Evolutionary conservation across 1,140 invertebrate species (phyloP).

Genomic region (Euwallacea similis): DNA sequence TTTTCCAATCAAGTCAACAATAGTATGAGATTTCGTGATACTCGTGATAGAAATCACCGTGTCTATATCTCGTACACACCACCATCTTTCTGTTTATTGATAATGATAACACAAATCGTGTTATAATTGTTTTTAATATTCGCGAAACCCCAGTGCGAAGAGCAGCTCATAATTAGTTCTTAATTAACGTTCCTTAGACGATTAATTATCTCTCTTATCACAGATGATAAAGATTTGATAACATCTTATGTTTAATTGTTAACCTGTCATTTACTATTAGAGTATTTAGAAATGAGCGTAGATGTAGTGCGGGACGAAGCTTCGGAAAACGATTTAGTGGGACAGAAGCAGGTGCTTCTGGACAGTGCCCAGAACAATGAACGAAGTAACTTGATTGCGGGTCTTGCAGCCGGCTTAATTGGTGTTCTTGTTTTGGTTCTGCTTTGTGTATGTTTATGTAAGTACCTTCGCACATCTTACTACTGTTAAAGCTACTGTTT

Average conservation of each 20-base stretch:
- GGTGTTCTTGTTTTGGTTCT: background rate
- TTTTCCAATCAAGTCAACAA: background rate
- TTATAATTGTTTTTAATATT: conserved; percentile 11
- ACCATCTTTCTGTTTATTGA: conserved; percentile 23
- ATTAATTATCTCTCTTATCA: conserved; percentile 13
- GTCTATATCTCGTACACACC: conserved; percentile 3
- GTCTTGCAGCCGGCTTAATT: background rate
- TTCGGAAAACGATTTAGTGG: background rate
- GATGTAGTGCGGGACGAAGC: conserved; percentile 10
- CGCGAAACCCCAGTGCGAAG: background rate
- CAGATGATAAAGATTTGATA: no score
- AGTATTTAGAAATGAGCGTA: conserved; percentile 12
- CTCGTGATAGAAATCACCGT: background rate
- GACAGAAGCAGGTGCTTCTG: background rate
- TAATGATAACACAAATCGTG: conserved; percentile 20
- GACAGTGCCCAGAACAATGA: no score
- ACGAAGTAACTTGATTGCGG: background rate
- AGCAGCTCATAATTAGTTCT: background rate
- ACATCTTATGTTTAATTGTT: background rate
- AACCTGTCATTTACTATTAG: background rate
- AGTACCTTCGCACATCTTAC: background rate
- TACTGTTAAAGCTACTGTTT: no score
- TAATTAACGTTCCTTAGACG: conserved; percentile 1
- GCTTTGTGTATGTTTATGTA: conserved; percentile 1
- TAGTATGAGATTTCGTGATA: background rate